A percentile compares a stretch with the other conserved stretches of the same genome.
Conservation (phyloP, 2,888 invertebrate genomes). For the Nycteola revayana region DNA sequence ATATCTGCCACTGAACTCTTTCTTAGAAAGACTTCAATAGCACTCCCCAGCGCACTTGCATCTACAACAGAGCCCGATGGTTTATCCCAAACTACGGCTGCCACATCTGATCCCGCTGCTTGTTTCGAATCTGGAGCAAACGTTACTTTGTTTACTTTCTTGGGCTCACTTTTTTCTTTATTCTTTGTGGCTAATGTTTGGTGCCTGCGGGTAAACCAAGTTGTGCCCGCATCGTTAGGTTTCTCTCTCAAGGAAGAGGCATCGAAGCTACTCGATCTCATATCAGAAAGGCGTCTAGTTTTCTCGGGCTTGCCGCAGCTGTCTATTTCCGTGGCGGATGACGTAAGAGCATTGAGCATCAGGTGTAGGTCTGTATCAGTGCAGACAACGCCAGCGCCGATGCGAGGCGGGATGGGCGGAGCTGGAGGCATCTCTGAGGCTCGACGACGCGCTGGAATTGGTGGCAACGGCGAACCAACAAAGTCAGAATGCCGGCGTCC, state of each 20-base stretch:
- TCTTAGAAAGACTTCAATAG: slow-evolving; percentile 91
- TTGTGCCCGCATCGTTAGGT: slow-evolving; percentile 77
- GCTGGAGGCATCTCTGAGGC: slow-evolving; percentile 88
- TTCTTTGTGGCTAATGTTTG: slow-evolving; percentile 87
- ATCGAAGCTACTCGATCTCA: slow-evolving; percentile 92
- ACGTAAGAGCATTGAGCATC: slow-evolving; percentile 89
- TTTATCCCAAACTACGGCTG: slow-evolving; percentile 88
- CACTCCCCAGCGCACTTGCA: slow-evolving; percentile 90
- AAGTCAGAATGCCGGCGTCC: slow-evolving; percentile 88
- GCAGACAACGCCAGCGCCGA: slow-evolving; percentile 86
- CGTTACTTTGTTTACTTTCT: slow-evolving; percentile 76
- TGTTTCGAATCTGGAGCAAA: slow-evolving; percentile 84
- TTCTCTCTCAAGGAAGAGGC: slow-evolving; percentile 86
- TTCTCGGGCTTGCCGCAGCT: slow-evolving; percentile 84
- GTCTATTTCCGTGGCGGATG: slow-evolving; percentile 91
- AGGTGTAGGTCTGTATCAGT: slow-evolving; percentile 91
- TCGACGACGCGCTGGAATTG: slow-evolving; percentile 84
- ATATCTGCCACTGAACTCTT: slow-evolving; percentile 79
- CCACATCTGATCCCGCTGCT: slow-evolving; percentile 73
- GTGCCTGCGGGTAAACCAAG: slow-evolving; percentile 90
- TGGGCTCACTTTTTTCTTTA: slow-evolving; percentile 67
- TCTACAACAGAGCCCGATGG: slow-evolving; percentile 90
- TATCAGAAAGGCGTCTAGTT: slow-evolving; percentile 83
- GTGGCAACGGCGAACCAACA: slow-evolving; percentile 81
- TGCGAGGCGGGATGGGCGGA: slow-evolving; percentile 67